These are phyloP conservation scores for Scomber japonicus DNA, from an alignment of 2,113 vertebrate species.

Conservation along the genomic window DNA sequence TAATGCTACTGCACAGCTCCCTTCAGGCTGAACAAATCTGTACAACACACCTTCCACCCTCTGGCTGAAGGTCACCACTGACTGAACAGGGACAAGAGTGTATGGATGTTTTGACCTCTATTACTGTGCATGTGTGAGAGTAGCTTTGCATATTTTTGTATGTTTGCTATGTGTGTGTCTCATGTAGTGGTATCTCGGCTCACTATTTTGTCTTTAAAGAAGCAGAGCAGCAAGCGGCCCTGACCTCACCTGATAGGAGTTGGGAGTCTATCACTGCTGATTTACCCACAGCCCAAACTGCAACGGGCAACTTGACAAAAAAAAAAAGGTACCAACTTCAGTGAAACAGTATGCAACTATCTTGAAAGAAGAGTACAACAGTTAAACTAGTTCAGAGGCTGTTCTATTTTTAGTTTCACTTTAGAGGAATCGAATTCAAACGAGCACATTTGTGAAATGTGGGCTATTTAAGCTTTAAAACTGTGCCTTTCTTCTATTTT, in stretches of 20 bases:
- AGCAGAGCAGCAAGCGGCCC: background rate
- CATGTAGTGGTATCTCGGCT: background rate
- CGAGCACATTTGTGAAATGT: slow-evolving; percentile 4
- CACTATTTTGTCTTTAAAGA: background rate
- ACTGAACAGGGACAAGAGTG: slow-evolving; percentile 18
- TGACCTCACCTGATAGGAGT: slow-evolving; percentile 2
- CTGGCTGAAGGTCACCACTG: slow-evolving; percentile 41
- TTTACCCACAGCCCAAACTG: slow-evolving; percentile 12
- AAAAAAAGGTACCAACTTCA: background rate
- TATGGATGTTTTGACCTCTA: background rate
- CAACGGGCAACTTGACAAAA: slow-evolving; percentile 2
- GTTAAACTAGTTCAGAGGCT: background rate
- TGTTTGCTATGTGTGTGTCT: background rate
- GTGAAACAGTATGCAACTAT: background rate
- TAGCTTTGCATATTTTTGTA: background rate
- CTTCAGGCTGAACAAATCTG: slow-evolving; percentile 40
- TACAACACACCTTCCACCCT: slow-evolving; percentile 9
- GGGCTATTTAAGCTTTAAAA: slow-evolving; percentile 17
- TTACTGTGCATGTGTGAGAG: slow-evolving; percentile 11
- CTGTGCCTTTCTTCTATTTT: slow-evolving; percentile 6
- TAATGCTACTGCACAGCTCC: slow-evolving; percentile 31
- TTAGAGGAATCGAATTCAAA: slow-evolving; percentile 14
- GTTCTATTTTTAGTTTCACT: slow-evolving; percentile 24
- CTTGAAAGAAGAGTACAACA: background rate
- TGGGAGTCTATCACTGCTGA: background rate